A percentile compares a stretch with the other conserved stretches of the same genome.
Conservation (phyloP, 2,797 vertebrate species). For the Chrysocyon brachyurus region DNA sequence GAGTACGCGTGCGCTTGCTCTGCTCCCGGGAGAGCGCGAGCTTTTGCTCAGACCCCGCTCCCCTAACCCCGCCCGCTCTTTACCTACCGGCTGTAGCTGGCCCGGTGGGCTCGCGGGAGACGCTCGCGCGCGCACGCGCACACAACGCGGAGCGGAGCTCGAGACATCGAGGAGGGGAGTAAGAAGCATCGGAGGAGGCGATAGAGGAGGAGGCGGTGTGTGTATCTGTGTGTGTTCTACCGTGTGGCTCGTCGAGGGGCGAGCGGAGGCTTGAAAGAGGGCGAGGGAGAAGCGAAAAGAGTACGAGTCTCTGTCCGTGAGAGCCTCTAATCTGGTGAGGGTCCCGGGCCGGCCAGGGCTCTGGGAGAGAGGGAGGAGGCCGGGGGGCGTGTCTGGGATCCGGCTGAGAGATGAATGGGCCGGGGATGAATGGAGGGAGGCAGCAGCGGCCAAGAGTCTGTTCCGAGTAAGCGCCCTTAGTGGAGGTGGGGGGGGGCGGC, state of each 20-base stretch:
- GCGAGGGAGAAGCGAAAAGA: conserved; percentile 58
- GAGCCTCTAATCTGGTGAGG: conserved; percentile 69
- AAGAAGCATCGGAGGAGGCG: conserved; percentile 66
- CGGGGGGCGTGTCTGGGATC: conserved; percentile 80
- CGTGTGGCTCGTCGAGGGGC: conserved; percentile 43
- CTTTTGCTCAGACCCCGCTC: conserved; percentile 58
- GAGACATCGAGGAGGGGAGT: conserved; percentile 70
- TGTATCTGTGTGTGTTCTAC: conserved; percentile 60
- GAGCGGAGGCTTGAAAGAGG: conserved; percentile 63
- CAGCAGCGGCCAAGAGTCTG: conserved; percentile 64
- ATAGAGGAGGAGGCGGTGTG: conserved; percentile 56
- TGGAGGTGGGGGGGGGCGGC: conserved; percentile 8
- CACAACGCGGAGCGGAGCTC: conserved; percentile 30
- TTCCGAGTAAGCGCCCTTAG: conserved; percentile 72
- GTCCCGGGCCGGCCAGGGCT: conserved; percentile 58
- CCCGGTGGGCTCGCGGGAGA: conserved; percentile 73
- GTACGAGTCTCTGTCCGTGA: background rate
- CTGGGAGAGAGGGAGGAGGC: conserved; percentile 67
- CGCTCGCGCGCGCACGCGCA: conserved; percentile 73
- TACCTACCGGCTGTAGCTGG: conserved; percentile 41
- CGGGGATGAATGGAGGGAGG: conserved; percentile 82
- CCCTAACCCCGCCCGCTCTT: conserved; percentile 61
- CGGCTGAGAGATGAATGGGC: conserved; percentile 80
- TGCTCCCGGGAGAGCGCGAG: conserved; percentile 63
- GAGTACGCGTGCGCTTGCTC: conserved; percentile 79